Evolutionary conservation across 2,113 vertebrate species (phyloP).

Genomic region (Rhea americana): DNA sequence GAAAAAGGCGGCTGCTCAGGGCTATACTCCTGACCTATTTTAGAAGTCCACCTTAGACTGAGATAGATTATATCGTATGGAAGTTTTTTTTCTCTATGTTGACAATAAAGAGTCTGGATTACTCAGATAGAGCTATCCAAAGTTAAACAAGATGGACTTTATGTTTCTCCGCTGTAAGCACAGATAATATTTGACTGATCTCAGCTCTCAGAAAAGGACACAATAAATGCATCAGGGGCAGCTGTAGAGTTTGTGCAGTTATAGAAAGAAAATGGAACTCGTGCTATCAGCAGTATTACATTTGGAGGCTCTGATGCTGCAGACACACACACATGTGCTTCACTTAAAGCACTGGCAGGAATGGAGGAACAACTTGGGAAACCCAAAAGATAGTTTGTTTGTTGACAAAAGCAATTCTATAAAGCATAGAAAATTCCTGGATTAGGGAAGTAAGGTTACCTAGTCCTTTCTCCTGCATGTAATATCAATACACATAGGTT

Average conservation of each 20-base stretch:
- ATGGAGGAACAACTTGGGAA: background rate
- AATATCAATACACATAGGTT: background rate
- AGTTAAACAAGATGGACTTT: background rate
- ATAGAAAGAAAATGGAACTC: background rate
- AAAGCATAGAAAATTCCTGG: background rate
- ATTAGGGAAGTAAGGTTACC: background rate
- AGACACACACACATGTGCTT: background rate
- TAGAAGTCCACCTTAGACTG: background rate
- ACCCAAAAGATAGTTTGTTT: background rate
- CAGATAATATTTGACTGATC: background rate
- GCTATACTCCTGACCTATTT: background rate
- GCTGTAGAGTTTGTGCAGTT: background rate
- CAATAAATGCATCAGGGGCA: background rate
- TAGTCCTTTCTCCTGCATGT: background rate
- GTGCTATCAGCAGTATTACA: fast-evolving
- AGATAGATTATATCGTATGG: background rate
- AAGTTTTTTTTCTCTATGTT: background rate
- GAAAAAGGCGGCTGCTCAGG: background rate
- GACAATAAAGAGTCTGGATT: background rate
- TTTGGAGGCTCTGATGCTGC: background rate
- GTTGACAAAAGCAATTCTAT: background rate
- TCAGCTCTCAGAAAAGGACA: background rate
- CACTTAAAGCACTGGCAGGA: background rate
- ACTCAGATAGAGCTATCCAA: background rate
- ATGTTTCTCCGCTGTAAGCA: background rate